These are phyloP conservation scores for Esperia sulphurella DNA, from an alignment of 2,888 invertebrate species.

Conservation along the genomic window DNA sequence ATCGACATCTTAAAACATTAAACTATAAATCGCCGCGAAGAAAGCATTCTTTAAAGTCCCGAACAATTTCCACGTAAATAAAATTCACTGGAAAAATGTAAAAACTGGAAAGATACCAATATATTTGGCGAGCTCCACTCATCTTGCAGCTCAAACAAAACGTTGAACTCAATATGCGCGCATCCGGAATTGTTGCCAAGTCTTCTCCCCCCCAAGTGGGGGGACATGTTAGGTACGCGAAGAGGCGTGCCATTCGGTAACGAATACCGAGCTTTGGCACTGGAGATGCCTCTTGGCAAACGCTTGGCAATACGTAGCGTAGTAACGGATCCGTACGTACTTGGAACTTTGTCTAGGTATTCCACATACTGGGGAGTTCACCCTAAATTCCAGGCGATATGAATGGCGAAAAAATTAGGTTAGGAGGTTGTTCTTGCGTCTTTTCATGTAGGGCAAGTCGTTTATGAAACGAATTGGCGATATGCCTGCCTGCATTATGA, in stretches of 20 bases:
- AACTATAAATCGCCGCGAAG: constrained; percentile 2
- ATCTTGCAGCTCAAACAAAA: constrained; percentile 55
- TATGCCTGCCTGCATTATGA: neutral
- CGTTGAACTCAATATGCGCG: constrained; percentile 67
- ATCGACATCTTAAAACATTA: constrained; percentile 3
- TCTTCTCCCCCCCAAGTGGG: constrained; percentile 24
- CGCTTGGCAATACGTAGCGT: constrained; percentile 38
- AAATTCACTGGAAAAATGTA: constrained; percentile 20
- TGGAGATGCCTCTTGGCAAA: constrained; percentile 56
- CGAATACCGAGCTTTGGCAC: constrained; percentile 48
- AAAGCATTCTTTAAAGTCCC: constrained; percentile 9
- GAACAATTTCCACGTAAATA: constrained; percentile 4
- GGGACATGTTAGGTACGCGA: constrained; percentile 24
- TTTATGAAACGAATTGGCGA: constrained; percentile 24
- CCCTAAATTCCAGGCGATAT: constrained; percentile 31
- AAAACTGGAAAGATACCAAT: constrained; percentile 54
- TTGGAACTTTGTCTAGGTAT: constrained; percentile 1
- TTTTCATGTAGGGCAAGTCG: constrained; percentile 20
- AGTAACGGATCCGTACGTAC: constrained; percentile 36
- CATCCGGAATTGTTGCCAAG: constrained; percentile 60
- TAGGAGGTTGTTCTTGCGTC: constrained; percentile 27
- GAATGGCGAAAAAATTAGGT: constrained; percentile 34
- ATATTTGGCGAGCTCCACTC: constrained; percentile 46
- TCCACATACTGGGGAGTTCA: constrained; percentile 27
- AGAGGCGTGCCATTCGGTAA: constrained; percentile 23